Base-by-base conservation (phyloP, 2,888 invertebrate genomes). In the Fragum whitleyi region DNA sequence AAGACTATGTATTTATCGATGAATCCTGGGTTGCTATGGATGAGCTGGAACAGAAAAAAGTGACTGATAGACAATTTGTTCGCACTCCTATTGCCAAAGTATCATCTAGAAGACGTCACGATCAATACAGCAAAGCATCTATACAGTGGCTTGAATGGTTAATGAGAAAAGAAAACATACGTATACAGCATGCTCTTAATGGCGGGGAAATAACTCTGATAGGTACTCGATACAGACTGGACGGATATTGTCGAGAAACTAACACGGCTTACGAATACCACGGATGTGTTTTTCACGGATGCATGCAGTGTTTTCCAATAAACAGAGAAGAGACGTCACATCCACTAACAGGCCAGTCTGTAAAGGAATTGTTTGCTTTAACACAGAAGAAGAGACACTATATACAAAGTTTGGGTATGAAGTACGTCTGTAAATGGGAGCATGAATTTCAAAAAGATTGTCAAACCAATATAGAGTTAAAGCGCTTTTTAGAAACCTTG, bases 361-460 rank as follows among this genome's bases (percentile, higher is more conserved):
- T n/a, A n/a, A n/a, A n/a, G n/a, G n/a, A n/a, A n/a, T 74, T 74
- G 5, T 57, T 67, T 26, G 67, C 67, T 26, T 67, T 74, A 19
- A 74, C 67, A 36, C n/a, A 55, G 53, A 74, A 57, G 26, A 74
- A 67, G 42, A 67, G 39, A 39, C 1, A 3, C 19, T 28, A 67
- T n/a, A n/a, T n/a, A n/a, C n/a, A n/a, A n/a, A n/a, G n/a, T n/a
- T n/a, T n/a, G n/a, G n/a, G n/a, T n/a, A 67, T 74, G 57, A 74
- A 74, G 39, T 74, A 74, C 42, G 74, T 74, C 21, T 74, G 74
- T 65, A 79, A 70, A 19, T 79, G 69, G 79, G 79, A 79, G 32
- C 79, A 79, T 29, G 36, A 79, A 51, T 74, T 74, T 32, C 7
- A 61, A 47, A 47, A 69, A 61, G 62, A 53, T n/a, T 19, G 26